These are phyloP conservation scores for Chesias legatella DNA, from an alignment of 2,888 invertebrate species.

Conservation along the genomic window DNA sequence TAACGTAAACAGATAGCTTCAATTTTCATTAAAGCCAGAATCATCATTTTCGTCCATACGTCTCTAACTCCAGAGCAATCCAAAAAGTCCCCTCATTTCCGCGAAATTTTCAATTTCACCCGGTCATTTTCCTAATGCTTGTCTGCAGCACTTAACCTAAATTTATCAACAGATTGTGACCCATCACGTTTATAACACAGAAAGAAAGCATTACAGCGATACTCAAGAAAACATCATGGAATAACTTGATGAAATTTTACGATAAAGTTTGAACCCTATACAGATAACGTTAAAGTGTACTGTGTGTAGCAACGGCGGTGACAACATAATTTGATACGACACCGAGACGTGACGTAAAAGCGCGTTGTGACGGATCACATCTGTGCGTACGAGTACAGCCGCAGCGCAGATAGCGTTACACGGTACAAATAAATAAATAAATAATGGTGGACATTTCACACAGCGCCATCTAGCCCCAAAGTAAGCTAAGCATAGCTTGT, in stretches of 20 bases:
- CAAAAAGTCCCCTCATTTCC: conserved; percentile 8
- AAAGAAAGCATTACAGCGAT: conserved; percentile 26
- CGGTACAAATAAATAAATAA: conserved; percentile 5
- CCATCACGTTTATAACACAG: conserved; percentile 16
- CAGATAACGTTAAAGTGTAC: conserved; percentile 21
- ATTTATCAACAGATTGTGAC: conserved; percentile 18
- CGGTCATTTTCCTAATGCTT: conserved; percentile 23
- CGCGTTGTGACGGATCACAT: conserved; percentile 50
- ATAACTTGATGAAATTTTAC: conserved; percentile 36
- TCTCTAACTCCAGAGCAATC: conserved; percentile 2
- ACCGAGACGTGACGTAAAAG: conserved; percentile 35
- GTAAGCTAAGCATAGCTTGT: too few relatives aligned
- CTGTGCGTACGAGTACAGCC: conserved; percentile 36
- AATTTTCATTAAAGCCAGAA: not conserved
- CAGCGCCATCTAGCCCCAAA: too few relatives aligned
- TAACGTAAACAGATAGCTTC: too few relatives aligned
- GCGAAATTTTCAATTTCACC: conserved; percentile 16
- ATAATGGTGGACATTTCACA: too few relatives aligned
- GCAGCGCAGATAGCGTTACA: conserved; percentile 3
- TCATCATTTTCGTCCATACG: conserved; percentile 3
- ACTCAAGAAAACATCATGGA: conserved; percentile 27
- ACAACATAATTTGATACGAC: conserved; percentile 43
- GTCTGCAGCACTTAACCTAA: conserved; percentile 24
- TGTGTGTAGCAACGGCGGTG: conserved; percentile 17
- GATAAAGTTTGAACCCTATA: conserved; percentile 32